These are phyloP conservation scores for Neotragus moschatus DNA, from an alignment of 2,113 vertebrate species.

Conservation along the genomic window DNA sequence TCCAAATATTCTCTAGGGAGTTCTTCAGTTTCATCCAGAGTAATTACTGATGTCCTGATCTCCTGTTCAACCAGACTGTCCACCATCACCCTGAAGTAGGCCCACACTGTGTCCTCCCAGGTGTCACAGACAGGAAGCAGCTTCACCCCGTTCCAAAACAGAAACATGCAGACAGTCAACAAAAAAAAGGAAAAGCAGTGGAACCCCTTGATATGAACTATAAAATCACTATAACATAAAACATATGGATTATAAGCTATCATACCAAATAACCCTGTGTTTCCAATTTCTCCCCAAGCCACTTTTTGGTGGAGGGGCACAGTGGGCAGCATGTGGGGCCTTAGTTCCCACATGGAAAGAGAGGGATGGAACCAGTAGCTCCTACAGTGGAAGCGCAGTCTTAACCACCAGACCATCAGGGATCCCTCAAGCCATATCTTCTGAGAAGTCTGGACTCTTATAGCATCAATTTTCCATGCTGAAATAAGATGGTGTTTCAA, in stretches of 20 bases:
- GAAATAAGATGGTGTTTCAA: neutral
- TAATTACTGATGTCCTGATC: constrained; percentile 89
- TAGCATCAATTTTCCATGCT: neutral
- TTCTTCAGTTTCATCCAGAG: constrained; percentile 86
- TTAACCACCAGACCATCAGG: neutral
- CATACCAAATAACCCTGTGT: neutral
- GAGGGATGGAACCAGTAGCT: neutral
- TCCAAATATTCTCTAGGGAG: constrained; percentile 93
- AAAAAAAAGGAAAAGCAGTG: neutral
- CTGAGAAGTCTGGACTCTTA: neutral
- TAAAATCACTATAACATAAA: neutral
- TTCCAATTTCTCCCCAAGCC: neutral
- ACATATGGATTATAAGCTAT: neutral
- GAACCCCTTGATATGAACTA: neutral
- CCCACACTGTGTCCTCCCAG: constrained; percentile 98
- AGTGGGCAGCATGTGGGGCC: neutral
- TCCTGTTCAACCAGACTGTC: constrained; percentile 97
- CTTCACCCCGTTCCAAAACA: constrained; percentile 72
- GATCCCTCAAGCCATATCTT: neutral
- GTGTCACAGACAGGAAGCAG: constrained; percentile 94
- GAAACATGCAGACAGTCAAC: neutral
- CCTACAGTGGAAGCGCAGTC: neutral
- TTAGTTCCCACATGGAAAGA: neutral
- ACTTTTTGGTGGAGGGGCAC: neutral
- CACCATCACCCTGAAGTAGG: constrained; percentile 95